Evolutionary conservation across 2,888 invertebrate species (phyloP), one percentile per base, ranked within the genome.

Genomic region (Resseliella maxima): DNA sequence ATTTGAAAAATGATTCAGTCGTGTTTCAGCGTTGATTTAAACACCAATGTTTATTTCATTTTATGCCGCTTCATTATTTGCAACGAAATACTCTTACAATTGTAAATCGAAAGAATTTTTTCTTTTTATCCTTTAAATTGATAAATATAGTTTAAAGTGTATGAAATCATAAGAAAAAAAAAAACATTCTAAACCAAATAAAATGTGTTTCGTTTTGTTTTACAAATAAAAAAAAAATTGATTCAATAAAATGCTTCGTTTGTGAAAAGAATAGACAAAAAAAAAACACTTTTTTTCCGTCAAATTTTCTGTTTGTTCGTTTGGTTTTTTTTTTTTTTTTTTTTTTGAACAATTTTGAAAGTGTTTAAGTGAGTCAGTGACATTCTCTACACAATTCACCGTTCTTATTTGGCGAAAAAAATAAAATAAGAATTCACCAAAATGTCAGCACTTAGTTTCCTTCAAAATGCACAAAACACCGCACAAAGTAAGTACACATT

Each of bases 401-500:
- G 24, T 54, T 54, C 54, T 31, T 36, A 36, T 36, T 81, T n/a
- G 36, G 36, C 81, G 12, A 0, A 81, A 35, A 81, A 35, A 36
- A 35, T 35, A 36, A 15, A 36, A 2, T 36, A 83, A 1, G 35
- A 38, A 38, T 21, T 21, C 18, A 35, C 35, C 72, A 83, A 38
- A 38, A 81, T 81, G 81, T 81, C 81, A 81, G 81, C 81, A 6
- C 83, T 83, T 38, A 83, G 83, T 38, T 38, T 83, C n/a, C 15
- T 83, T 21, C 83, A 83, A 83, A 83, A 83, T 12, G 83, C 83
- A 8, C 83, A 83, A 21, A 83, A 1, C 21, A 81, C 35, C 6
- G 83, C 83, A 38, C 83, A 83, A 83, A 83, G 83, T 83, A 83
- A 83, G 83, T 83, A 83, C 1, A n/a, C n/a, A n/a, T n/a, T n/a